Conservation (phyloP, 2,888 invertebrate species). For the Pyrochroa serraticornis region DNA sequence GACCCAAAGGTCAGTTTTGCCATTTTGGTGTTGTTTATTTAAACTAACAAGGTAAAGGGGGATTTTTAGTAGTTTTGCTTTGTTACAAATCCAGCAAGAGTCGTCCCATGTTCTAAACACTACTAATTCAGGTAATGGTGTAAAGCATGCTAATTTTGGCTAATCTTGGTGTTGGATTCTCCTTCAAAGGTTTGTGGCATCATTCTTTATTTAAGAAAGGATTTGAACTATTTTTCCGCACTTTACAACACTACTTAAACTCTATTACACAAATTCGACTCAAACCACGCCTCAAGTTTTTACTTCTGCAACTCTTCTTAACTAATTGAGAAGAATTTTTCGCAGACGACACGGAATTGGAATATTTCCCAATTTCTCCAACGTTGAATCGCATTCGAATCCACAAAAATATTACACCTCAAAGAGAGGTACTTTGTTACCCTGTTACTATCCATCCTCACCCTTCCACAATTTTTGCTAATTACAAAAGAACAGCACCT, state of each 20-base stretch:
- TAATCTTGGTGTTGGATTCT: constrained; percentile 16
- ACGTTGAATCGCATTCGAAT: constrained; percentile 81
- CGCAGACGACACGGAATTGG: constrained; percentile 79
- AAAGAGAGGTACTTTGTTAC: constrained; percentile 67
- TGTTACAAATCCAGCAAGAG: too few species aligned
- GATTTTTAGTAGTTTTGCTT: too few species aligned
- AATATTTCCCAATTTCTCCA: constrained; percentile 82
- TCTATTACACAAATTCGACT: constrained; percentile 1
- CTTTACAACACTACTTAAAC: neutral
- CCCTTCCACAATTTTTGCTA: constrained; percentile 62
- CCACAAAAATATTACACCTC: constrained; percentile 66
- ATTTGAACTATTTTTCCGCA: constrained; percentile 26
- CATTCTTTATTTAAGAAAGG: constrained; percentile 8
- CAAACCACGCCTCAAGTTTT: neutral
- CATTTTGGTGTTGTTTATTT: neutral
- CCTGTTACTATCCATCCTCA: constrained; percentile 60
- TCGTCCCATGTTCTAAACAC: neutral
- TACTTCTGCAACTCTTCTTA: constrained; percentile 3
- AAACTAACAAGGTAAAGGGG: too few species aligned
- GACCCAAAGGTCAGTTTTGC: constrained; percentile 70
- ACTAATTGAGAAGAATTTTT: constrained; percentile 49
- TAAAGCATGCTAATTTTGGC: constrained; percentile 4
- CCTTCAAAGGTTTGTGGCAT: constrained; percentile 22
- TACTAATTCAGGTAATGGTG: constrained; percentile 19
- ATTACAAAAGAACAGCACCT: constrained; percentile 66